Evolutionary conservation across 2,888 invertebrate genomes (phyloP).

Genomic region (Galeruca laticollis): DNA sequence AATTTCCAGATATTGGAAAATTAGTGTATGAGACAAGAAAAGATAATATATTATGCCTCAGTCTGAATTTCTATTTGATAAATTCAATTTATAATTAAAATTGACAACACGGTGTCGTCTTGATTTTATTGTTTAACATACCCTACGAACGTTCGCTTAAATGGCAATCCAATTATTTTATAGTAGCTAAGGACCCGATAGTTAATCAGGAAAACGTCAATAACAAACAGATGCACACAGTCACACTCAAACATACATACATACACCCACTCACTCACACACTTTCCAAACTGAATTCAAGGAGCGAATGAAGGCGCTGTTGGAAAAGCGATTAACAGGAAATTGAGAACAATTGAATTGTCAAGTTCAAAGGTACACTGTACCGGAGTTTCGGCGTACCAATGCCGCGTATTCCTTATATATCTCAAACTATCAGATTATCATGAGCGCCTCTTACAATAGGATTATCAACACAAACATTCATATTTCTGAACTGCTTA

Average conservation of each 20-base stretch:
- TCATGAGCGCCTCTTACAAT: neutral
- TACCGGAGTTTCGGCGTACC: slow-evolving; percentile 38
- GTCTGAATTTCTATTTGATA: too few species aligned
- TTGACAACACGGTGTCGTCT: too few species aligned
- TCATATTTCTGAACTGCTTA: too few species aligned
- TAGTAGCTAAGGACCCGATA: slow-evolving; percentile 3
- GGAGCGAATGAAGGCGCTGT: slow-evolving; percentile 42
- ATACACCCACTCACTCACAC: slow-evolving; percentile 15
- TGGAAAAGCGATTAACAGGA: slow-evolving; percentile 53
- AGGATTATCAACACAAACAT: too few species aligned
- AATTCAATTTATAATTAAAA: too few species aligned
- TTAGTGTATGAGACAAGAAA: too few species aligned
- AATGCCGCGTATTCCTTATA: slow-evolving; percentile 46
- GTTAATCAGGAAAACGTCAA: slow-evolving; percentile 30
- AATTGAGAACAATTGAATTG: slow-evolving; percentile 64
- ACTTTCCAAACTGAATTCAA: slow-evolving; percentile 43
- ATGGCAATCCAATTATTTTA: slow-evolving; percentile 3
- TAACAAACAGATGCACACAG: slow-evolving; percentile 32
- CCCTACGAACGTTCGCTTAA: neutral
- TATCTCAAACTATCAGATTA: neutral
- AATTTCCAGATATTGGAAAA: too few species aligned
- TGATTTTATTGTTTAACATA: neutral
- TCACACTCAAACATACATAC: slow-evolving; percentile 8
- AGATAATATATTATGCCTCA: too few species aligned
- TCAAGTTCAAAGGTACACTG: slow-evolving; percentile 65